Evolutionary conservation across 2,888 invertebrate genomes (phyloP).

Genomic region (Orchesellides sinensis): DNA sequence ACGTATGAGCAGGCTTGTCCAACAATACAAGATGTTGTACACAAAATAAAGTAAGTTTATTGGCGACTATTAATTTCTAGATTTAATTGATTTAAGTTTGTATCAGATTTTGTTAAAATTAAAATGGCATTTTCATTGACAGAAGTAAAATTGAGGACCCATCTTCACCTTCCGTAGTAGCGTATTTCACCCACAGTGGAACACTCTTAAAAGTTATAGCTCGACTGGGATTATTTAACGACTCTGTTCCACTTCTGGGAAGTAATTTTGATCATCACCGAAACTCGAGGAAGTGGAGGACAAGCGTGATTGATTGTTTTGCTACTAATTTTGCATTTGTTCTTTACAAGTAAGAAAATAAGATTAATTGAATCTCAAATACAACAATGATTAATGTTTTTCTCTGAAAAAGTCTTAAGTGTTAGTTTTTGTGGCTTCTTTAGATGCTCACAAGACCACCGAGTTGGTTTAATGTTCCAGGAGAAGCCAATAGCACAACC

Average conservation of each 20-base stretch:
- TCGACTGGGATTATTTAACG: constrained; percentile 85
- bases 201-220: constrained; percentile 86
- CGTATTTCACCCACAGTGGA: constrained; percentile 89
- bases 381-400: background rate
- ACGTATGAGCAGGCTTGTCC: constrained; percentile 87
- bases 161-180: constrained; percentile 53
- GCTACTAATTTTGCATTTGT: constrained; percentile 89
- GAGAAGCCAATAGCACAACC: constrained; percentile 67
- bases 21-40: constrained; percentile 84
- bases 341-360: constrained; percentile 82
- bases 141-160: constrained; percentile 36
- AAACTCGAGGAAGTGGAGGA: constrained; percentile 80
- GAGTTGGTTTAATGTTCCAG: constrained; percentile 70
- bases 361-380: background rate
- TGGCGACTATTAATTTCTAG: background rate
- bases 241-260: constrained; percentile 81
- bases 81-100: background rate
- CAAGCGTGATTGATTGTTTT: constrained; percentile 85
- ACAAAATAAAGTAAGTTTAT: constrained; percentile 82
- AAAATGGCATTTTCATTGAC: background rate
- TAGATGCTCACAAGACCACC: constrained; percentile 59
- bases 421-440: background rate
- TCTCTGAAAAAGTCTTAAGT: background rate
- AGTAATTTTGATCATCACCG: constrained; percentile 77
- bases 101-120: background rate